phyloP scores from a whole-genome alignment of 1,140 invertebrate species.

The Dreissena polymorpha region DNA sequence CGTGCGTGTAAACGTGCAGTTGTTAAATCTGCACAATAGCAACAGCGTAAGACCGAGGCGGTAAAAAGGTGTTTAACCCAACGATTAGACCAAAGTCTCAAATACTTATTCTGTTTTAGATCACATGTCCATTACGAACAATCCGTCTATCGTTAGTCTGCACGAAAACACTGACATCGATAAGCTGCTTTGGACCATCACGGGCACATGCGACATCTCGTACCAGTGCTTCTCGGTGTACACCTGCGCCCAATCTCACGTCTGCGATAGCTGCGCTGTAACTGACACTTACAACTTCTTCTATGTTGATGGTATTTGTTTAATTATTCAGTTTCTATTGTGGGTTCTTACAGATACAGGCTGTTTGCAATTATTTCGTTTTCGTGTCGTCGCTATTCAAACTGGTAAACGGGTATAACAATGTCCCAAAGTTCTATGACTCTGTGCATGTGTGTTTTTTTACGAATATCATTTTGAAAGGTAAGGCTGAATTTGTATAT shows the following conservation, averaged over 20 bases:
- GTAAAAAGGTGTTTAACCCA: not conserved
- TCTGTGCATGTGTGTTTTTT: too few species aligned
- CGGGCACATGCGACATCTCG: not conserved
- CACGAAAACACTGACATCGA: not conserved
- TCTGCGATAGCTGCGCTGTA: not conserved
- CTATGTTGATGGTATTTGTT: too few species aligned
- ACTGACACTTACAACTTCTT: too few species aligned
- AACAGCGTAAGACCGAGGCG: not conserved
- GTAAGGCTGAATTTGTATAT: too few species aligned
- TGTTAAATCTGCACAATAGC: not conserved
- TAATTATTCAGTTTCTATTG: too few species aligned
- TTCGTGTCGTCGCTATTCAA: too few species aligned
- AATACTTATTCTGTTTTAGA: not conserved
- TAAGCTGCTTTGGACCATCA: not conserved
- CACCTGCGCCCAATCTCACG: not conserved
- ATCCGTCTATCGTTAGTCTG: not conserved
- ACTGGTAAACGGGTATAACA: too few species aligned
- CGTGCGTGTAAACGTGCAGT: not conserved
- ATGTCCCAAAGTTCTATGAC: too few species aligned
- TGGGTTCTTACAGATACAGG: too few species aligned
- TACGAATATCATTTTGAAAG: too few species aligned
- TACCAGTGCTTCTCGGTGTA: not conserved
- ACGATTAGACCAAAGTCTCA: not conserved
- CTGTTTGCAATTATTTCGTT: too few species aligned
- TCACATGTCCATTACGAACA: not conserved